Evolutionary conservation across 2,888 invertebrate genomes (phyloP).

Genomic region (Ephialtes manifestator): DNA sequence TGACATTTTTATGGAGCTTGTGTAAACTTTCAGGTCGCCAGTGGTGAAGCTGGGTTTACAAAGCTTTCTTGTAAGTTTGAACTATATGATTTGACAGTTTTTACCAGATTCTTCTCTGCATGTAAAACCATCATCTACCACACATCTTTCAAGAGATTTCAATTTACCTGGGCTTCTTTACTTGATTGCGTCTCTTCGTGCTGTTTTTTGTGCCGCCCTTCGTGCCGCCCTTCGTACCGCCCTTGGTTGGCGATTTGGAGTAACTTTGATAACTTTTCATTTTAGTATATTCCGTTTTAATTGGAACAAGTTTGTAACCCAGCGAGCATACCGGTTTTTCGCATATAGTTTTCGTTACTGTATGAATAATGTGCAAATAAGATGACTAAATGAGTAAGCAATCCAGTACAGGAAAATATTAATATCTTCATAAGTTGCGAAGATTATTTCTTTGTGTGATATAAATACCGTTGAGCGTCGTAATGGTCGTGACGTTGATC

Average conservation of each 20-base stretch:
- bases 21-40: too few species aligned
- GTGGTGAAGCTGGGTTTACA: too few species aligned
- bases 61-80: too few species aligned
- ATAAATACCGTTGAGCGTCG: conserved; percentile 62
- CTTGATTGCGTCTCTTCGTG: conserved; percentile 83
- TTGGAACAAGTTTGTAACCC: conserved; percentile 86
- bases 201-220: conserved; percentile 74
- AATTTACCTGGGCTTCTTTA: conserved; percentile 16
- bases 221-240: conserved; percentile 81
- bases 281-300: conserved; percentile 75
- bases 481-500: conserved; percentile 38
- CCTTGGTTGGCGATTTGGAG: conserved; percentile 30
- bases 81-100: too few species aligned
- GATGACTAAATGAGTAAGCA: background rate
- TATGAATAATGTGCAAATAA: conserved; percentile 10
- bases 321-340: conserved; percentile 86
- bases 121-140: too few species aligned
- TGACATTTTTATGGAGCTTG: too few species aligned
- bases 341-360: conserved; percentile 62
- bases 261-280: conserved; percentile 36
- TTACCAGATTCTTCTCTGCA: too few species aligned
- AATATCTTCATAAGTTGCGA: background rate
- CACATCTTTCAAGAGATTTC: background rate
- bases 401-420: background rate
- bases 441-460: background rate